phyloP scores from a whole-genome alignment of 2,888 invertebrate genomes.

The Ctenicera cuprea region DNA sequence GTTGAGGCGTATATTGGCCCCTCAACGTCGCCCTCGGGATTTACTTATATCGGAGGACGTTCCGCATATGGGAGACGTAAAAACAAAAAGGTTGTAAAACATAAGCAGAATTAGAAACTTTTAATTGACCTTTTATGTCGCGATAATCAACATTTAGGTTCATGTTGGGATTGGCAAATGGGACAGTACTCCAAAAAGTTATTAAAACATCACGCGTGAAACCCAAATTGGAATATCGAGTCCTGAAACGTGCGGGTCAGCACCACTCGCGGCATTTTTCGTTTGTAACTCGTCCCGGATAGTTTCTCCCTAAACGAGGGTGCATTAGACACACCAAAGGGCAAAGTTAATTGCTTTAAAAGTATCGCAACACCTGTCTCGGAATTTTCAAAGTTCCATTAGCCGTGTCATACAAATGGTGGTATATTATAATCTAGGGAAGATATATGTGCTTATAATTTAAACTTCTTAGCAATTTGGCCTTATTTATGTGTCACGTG shows the following conservation, averaged over 20 bases:
- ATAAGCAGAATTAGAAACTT: constrained; percentile 35
- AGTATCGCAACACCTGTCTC: constrained; percentile 63
- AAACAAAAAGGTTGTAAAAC: constrained; percentile 41
- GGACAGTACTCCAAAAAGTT: background rate
- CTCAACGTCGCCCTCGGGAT: constrained; percentile 52
- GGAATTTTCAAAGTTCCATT: constrained; percentile 63
- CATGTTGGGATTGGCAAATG: background rate
- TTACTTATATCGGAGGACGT: constrained; percentile 39
- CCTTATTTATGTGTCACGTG: constrained; percentile 60
- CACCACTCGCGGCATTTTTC: constrained; percentile 14
- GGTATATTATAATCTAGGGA: constrained; percentile 58
- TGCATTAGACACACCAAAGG: constrained; percentile 50
- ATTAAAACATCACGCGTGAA: background rate
- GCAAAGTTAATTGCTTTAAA: constrained; percentile 62
- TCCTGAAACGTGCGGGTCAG: background rate
- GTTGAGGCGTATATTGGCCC: constrained; percentile 56
- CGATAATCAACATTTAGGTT: constrained; percentile 28
- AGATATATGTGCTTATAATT: constrained; percentile 61
- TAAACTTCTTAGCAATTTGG: constrained; percentile 62
- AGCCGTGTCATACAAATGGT: constrained; percentile 60
- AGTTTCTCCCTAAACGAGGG: constrained; percentile 42
- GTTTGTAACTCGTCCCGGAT: constrained; percentile 8
- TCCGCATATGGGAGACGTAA: constrained; percentile 39
- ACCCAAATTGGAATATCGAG: constrained; percentile 9
- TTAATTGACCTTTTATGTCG: constrained; percentile 37